A percentile compares a stretch with the other conserved stretches of the same genome.
phyloP scores from a whole-genome alignment of 2,113 vertebrate genomes.

The Seriola dumerili region DNA sequence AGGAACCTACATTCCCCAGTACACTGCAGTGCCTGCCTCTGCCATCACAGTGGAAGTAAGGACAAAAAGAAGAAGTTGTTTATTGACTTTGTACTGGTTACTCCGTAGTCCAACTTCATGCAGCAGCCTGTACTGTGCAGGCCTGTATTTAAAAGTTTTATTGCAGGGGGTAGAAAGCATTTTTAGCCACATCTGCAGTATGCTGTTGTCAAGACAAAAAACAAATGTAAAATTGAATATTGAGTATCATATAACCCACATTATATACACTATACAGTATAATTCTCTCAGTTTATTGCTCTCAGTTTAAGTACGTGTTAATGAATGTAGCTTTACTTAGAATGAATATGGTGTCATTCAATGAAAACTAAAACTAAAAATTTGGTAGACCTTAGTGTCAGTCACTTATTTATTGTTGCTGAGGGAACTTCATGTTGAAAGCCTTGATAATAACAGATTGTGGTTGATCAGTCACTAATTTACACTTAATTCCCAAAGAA shows the following conservation, averaged over 20 bases:
- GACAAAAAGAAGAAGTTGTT: constrained; percentile 32
- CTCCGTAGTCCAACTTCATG: neutral
- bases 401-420: neutral
- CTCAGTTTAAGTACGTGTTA: neutral
- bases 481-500: neutral
- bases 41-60: constrained; percentile 99
- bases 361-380: neutral
- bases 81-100: neutral
- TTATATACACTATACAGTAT: neutral
- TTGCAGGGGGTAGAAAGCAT: neutral
- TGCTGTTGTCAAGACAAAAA: neutral
- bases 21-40: constrained; percentile 99
- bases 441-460: neutral
- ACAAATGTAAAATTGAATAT: neutral
- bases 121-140: neutral
- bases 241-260: neutral
- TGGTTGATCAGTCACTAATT: neutral
- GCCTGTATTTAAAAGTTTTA: neutral
- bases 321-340: neutral
- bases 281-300: neutral
- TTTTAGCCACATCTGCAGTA: neutral
- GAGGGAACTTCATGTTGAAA: neutral
- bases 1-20: constrained; percentile 99
- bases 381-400: neutral
- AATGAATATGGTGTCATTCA: too few species aligned